These are phyloP conservation scores for Drosophila mimetica DNA, from an alignment of 2,888 invertebrate species.

Conservation along the genomic window DNA sequence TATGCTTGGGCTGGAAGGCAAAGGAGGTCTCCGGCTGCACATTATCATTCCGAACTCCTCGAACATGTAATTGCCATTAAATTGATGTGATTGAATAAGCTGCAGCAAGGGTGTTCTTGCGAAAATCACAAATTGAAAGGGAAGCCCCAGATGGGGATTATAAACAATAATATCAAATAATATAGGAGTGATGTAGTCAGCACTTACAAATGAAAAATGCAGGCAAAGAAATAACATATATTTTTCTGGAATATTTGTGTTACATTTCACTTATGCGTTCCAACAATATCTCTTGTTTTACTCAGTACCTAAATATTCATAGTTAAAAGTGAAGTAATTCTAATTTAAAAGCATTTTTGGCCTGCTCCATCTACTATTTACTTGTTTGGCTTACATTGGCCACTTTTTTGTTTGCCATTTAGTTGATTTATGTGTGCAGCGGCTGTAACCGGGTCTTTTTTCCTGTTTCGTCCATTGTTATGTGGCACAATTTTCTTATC, in stretches of 20 bases:
- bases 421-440: conserved; percentile 67
- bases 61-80: conserved; percentile 68
- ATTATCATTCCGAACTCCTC: conserved; percentile 52
- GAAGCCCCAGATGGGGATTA: neutral
- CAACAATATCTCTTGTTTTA: no score
- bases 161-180: neutral
- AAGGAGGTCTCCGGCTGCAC: conserved; percentile 33
- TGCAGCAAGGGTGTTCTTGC: conserved; percentile 8
- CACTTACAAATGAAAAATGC: neutral
- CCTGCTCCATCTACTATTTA: conserved; percentile 35
- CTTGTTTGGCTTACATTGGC: conserved; percentile 31
- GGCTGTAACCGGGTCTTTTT: conserved; percentile 36
- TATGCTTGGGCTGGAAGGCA: conserved; percentile 54
- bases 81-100: conserved; percentile 56
- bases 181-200: neutral
- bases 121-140: neutral
- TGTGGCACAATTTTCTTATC: conserved; percentile 59
- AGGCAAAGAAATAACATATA: neutral
- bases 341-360: conserved; percentile 1
- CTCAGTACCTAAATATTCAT: no score
- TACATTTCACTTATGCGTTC: no score
- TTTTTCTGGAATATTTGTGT: neutral
- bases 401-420: conserved; percentile 60
- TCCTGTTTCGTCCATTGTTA: conserved; percentile 36
- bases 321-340: no score